These are phyloP conservation scores for Lontra canadensis DNA, from an alignment of 2,113 vertebrate genomes.

Conservation along the genomic window DNA sequence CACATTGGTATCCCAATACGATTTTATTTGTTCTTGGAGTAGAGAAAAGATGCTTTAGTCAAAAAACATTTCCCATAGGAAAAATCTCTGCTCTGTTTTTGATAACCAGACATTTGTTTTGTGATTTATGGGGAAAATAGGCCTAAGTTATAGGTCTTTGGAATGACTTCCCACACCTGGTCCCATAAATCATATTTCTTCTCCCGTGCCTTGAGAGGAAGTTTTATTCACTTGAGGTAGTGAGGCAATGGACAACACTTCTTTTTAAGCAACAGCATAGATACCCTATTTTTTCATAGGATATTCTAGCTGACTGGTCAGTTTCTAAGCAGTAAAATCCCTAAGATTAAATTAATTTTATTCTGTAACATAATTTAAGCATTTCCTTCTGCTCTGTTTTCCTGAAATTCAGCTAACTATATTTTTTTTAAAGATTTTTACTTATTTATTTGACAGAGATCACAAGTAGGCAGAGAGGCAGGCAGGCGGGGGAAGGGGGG, in stretches of 20 bases:
- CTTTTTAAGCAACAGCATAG: neutral
- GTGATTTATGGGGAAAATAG: neutral
- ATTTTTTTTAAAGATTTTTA: too few relatives aligned
- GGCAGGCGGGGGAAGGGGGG: too few relatives aligned
- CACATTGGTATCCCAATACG: neutral
- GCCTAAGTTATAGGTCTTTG: neutral
- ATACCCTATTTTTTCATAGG: neutral
- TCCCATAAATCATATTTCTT: neutral
- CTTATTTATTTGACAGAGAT: too few relatives aligned
- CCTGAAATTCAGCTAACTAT: neutral
- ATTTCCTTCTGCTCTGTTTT: slow-evolving; percentile 1
- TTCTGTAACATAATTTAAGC: slow-evolving; percentile 30
- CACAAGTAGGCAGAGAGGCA: too few relatives aligned
- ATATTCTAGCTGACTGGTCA: neutral
- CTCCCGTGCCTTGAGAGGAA: neutral
- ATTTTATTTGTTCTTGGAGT: slow-evolving; percentile 30
- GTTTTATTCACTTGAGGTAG: neutral
- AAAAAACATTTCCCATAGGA: slow-evolving; percentile 23
- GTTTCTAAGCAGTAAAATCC: slow-evolving; percentile 20
- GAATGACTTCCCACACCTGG: neutral
- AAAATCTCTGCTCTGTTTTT: neutral
- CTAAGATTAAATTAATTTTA: slow-evolving; percentile 21
- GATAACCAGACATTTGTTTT: slow-evolving; percentile 16
- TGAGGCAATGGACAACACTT: neutral
- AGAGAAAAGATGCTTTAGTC: neutral